These are phyloP conservation scores for Hipparchia semele DNA, from an alignment of 2,888 invertebrate species.

Conservation along the genomic window DNA sequence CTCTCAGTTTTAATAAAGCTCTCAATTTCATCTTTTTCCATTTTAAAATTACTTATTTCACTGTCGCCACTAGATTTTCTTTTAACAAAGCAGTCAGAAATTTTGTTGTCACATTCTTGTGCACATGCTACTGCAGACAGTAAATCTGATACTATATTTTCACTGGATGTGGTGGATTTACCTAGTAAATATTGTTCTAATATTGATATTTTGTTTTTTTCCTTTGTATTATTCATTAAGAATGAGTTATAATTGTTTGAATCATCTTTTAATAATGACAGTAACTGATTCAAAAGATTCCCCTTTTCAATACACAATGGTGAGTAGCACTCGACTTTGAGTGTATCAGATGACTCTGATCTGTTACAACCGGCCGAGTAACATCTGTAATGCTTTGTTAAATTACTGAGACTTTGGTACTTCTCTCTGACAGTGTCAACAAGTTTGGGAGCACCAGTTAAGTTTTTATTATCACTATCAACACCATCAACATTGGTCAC, in stretches of 20 bases:
- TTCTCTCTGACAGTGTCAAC: slow-evolving; percentile 87
- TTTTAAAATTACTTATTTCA: slow-evolving; percentile 58
- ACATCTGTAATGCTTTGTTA: slow-evolving; percentile 89
- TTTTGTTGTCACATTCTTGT: slow-evolving; percentile 84
- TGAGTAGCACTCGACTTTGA: slow-evolving; percentile 88
- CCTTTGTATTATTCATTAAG: slow-evolving; percentile 67
- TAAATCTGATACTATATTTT: slow-evolving; percentile 84
- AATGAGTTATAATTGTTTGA: slow-evolving; percentile 69
- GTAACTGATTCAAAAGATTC: slow-evolving; percentile 87
- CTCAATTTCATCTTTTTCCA: slow-evolving; percentile 59
- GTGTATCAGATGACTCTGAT: slow-evolving; percentile 78
- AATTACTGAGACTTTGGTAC: slow-evolving; percentile 86
- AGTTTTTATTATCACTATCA: slow-evolving; percentile 51
- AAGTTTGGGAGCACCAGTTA: slow-evolving; percentile 84
- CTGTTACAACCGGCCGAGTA: slow-evolving; percentile 88
- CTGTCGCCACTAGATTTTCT: slow-evolving; percentile 66
- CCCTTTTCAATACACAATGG: slow-evolving; percentile 90
- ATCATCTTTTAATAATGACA: slow-evolving; percentile 84
- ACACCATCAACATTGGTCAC: slow-evolving; percentile 57
- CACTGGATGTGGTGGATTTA: slow-evolving; percentile 75
- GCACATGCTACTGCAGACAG: slow-evolving; percentile 84
- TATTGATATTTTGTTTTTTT: slow-evolving; percentile 85
- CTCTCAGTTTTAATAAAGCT: slow-evolving; percentile 77
- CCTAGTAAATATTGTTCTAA: slow-evolving; percentile 87
- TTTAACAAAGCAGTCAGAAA: slow-evolving; percentile 71